phyloP scores from a whole-genome alignment of 2,797 vertebrate species.

The Eospalax fontanierii region DNA sequence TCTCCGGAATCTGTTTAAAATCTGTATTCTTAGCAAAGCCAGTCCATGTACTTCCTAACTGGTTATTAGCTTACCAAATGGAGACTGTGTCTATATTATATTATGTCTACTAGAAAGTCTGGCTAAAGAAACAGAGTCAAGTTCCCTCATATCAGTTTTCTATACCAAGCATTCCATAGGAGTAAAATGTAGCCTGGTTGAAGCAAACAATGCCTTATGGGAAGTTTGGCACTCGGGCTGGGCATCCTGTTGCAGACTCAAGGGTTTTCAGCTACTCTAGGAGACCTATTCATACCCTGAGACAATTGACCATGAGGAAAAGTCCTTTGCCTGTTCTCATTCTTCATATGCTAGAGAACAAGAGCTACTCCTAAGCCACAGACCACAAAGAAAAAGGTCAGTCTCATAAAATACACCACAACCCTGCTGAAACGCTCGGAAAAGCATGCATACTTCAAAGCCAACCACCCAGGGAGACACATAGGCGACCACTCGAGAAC shows the following conservation, averaged over 20 bases:
- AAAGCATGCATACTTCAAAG: slow-evolving; percentile 68
- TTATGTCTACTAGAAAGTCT: slow-evolving; percentile 21
- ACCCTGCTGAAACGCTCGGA: slow-evolving; percentile 32
- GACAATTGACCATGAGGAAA: slow-evolving; percentile 5
- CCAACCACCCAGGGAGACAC: background rate
- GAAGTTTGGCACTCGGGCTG: background rate
- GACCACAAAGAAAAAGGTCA: slow-evolving; percentile 82
- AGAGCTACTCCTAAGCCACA: slow-evolving; percentile 71
- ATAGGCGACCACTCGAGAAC: slow-evolving; percentile 20
- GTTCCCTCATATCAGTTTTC: background rate
- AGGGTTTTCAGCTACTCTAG: slow-evolving; percentile 3
- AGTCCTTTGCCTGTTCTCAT: slow-evolving; percentile 61
- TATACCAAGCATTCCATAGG: background rate
- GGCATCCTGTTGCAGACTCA: background rate
- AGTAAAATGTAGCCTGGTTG: background rate
- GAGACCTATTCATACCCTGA: slow-evolving; percentile 22
- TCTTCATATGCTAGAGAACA: slow-evolving; percentile 58
- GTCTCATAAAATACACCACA: slow-evolving; percentile 42
- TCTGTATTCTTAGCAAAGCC: slow-evolving; percentile 3
- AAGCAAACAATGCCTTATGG: background rate
- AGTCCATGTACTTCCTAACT: background rate
- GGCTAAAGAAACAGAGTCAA: background rate
- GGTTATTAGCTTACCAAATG: slow-evolving; percentile 9
- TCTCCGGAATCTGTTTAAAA: background rate
- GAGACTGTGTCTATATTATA: background rate